Percentiles rank a stretch among this genome's conserved stretches.
phyloP scores from a whole-genome alignment of 2,888 invertebrate species.

The Buathra laborator region DNA sequence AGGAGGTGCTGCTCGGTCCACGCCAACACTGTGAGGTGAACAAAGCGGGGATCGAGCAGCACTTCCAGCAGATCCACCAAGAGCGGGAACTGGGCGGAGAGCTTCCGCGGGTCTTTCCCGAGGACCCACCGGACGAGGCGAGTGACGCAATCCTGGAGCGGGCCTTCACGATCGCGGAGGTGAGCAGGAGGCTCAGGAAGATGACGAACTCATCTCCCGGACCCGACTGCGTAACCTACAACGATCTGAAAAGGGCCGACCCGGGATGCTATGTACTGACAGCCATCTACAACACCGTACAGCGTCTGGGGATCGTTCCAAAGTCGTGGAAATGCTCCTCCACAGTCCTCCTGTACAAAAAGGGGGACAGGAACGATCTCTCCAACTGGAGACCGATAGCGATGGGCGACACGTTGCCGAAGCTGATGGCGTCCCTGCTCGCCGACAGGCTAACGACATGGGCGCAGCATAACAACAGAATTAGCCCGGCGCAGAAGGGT shows the following conservation, averaged over 20 bases:
- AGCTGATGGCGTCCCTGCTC: constrained; percentile 68
- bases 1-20: constrained; percentile 42
- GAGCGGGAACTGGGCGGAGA: neutral
- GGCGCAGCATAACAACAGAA: constrained; percentile 56
- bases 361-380: constrained; percentile 40
- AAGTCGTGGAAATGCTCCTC: constrained; percentile 58
- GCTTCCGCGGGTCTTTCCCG: constrained; percentile 3
- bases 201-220: constrained; percentile 62
- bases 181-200: neutral
- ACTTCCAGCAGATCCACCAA: constrained; percentile 5
- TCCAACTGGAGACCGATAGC: constrained; percentile 76
- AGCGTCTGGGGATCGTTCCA: constrained; percentile 36
- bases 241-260: constrained; percentile 65
- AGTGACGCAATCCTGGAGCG: neutral
- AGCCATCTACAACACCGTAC: constrained; percentile 46
- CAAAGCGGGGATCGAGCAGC: constrained; percentile 15
- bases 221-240: constrained; percentile 71
- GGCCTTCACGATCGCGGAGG: constrained; percentile 11
- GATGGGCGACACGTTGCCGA: constrained; percentile 71
- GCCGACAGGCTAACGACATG: constrained; percentile 71
- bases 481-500: constrained; percentile 77
- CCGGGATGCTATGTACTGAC: constrained; percentile 31
- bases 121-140: neutral
- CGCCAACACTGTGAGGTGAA: constrained; percentile 21
- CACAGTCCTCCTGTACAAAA: constrained; percentile 58